Percentiles rank a stretch among this genome's conserved stretches.
Conservation (phyloP, 1,140 invertebrate species). For the Dryas iulia region DNA sequence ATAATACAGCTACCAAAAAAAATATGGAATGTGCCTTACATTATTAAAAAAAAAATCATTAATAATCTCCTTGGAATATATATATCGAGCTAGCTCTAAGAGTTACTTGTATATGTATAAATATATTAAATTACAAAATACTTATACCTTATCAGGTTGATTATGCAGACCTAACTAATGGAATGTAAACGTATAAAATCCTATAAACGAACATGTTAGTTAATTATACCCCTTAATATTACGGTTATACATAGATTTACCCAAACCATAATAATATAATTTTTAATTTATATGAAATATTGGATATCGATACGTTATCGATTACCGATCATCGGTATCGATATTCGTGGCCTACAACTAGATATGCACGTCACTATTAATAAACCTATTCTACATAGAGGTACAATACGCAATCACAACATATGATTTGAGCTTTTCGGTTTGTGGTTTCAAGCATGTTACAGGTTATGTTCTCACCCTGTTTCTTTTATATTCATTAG, state of each 20-base stretch:
- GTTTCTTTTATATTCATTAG: background rate
- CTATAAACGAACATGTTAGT: slow-evolving; percentile 63
- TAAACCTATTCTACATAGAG: slow-evolving; percentile 27
- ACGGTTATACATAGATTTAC: slow-evolving; percentile 62
- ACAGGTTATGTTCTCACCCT: background rate
- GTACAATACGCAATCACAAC: slow-evolving; percentile 36
- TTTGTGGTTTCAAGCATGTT: background rate
- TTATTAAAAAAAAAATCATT: slow-evolving; percentile 47
- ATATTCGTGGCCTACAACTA: background rate
- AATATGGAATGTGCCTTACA: slow-evolving; percentile 54
- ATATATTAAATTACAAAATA: slow-evolving; percentile 40
- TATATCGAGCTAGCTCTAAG: slow-evolving; percentile 38
- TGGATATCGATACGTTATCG: background rate
- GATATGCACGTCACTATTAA: background rate
- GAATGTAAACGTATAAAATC: slow-evolving; percentile 61
- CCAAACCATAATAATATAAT: slow-evolving; percentile 63
- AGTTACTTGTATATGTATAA: slow-evolving; percentile 41
- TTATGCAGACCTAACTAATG: slow-evolving; percentile 69
- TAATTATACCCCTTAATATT: slow-evolving; percentile 61
- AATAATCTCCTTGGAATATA: slow-evolving; percentile 55
- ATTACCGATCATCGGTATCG: background rate
- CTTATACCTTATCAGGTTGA: slow-evolving; percentile 46
- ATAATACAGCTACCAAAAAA: slow-evolving; percentile 62
- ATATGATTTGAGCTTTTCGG: slow-evolving; percentile 5
- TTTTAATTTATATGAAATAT: slow-evolving; percentile 13